Base-by-base conservation (phyloP, 2,888 invertebrate species). In the Julus scanicus region DNA sequence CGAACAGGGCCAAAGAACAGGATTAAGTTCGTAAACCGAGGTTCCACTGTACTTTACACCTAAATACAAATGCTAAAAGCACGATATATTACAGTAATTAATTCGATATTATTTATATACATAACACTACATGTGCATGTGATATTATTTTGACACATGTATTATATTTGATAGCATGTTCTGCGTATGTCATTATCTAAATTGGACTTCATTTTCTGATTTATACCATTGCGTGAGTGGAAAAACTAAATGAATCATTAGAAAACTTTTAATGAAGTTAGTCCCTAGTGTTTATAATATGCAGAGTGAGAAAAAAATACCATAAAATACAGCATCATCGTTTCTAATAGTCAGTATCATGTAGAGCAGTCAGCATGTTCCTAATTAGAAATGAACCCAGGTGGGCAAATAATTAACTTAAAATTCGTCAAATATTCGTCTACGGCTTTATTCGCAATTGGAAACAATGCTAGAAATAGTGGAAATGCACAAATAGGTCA, bases 251-350 rank as follows among this genome's bases (percentile, higher is more conserved):
- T 29, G 71, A 71, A 71, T 9, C 71, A 71, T 71, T 71, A 71
- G 71, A 29, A 71, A 71, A 71, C 71, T 71, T 71, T 71, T 71
- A 71, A 71, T 71, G 71, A 29, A 71, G 71, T 71, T 71, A n/a
- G 71, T 71, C 29, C 29, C 29, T 29, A 29, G 11, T 71, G 71
- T 29, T n/a, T 20, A 29, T 71, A 9, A 29, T 29, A 29, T 13
- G 11, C 53, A 15, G 9, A 53, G 53, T 17, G 9, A 29, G 20
- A n/a, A 9, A 63, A 63, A 63, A 63, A 63, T n/a, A 63, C 63
- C n/a, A 13, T 4, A 53, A 53, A 53, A 53, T 53, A 53, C 53
- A 8, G 5, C 6, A 20, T 29, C 71, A 71, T 71, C 11, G 20
- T 71, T 71, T 29, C 29, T 71, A 71, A 71, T 29, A 44, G 71